Conservation (phyloP, 2,888 invertebrate genomes). For the Venusia cambrica region DNA sequence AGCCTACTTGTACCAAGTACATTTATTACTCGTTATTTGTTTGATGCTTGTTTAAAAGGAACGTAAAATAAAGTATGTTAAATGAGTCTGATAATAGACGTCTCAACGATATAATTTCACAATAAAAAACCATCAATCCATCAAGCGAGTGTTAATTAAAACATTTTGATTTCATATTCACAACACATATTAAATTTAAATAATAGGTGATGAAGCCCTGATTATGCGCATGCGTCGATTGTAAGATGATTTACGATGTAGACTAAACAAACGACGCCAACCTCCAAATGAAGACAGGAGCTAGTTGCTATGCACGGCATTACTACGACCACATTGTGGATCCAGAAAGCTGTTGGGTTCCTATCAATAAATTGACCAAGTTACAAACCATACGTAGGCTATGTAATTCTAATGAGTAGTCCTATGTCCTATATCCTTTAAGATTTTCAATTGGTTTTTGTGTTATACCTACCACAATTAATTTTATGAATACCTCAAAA, state of each 20-base stretch:
- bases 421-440: no score
- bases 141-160: constrained; percentile 17
- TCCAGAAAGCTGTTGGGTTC: no score
- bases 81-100: neutral
- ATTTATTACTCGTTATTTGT: constrained; percentile 40
- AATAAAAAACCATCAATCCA: constrained; percentile 11
- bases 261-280: constrained; percentile 15
- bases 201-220: constrained; percentile 28
- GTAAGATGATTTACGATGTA: constrained; percentile 27
- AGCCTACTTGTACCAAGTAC: constrained; percentile 32
- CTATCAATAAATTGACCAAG: no score
- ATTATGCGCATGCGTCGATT: constrained; percentile 29
- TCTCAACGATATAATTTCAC: neutral
- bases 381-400: no score
- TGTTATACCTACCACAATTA: no score
- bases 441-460: no score
- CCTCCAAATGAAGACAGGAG: constrained; percentile 12
- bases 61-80: constrained; percentile 35
- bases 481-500: no score
- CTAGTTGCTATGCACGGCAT: constrained; percentile 8
- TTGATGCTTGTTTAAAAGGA: constrained; percentile 12
- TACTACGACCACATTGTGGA: no score
- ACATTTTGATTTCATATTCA: constrained; percentile 24
- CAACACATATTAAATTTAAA: constrained; percentile 25
- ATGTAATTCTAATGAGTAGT: no score